Base-by-base conservation (phyloP, 1,140 invertebrate species). In the Saccostrea echinata region DNA sequence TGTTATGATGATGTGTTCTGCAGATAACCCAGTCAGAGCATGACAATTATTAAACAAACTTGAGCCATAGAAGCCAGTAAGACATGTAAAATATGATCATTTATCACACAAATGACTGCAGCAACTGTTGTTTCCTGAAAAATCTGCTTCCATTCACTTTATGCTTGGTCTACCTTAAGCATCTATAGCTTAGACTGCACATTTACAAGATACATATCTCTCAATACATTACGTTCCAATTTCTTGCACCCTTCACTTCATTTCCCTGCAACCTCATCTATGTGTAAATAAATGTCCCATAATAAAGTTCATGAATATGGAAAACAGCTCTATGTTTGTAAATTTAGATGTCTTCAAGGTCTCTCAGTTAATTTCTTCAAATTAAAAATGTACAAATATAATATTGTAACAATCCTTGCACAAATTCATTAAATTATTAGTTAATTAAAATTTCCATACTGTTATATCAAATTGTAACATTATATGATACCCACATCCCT, bases 81-180 rank as follows among this genome's bases (percentile, higher is more conserved):
- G 30, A 16, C 68, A 76, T 76, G 68, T 76, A 30, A 13, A 76
- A 30, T 76, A 76, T 76, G 68, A 76, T 76, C 24, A 76, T 76
- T 76, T 33, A 30, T 76, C 68, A 76, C 68, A 76, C 27, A 30
- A 30, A 30, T 3, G 27, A 27, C 30, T 30, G 68, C 27, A 24
- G 13, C 68, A 76, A 76, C 68, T 76, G 68, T 33, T 27, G 24
- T 76, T 76, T 76, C 68, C 68, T 76, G 68, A 76, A 43, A 33
- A 76, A 30, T 18, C 68, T 33, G 68, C 68, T 76, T 76, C 68
- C 68, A 76, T 76, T 76, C 30, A 76, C 68, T 33, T 33, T 30
- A 33, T 30, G 24, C 24, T 16, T 27, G 12, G 27, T 13, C 27
- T 76, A 27, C 27, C 24, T 27, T 27, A 12, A 18, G 30, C 68